A percentile compares a stretch with the other conserved stretches of the same genome.
These are phyloP conservation scores for Hafferia zeledoni DNA, from an alignment of 2,797 vertebrate species.

Conservation along the genomic window DNA sequence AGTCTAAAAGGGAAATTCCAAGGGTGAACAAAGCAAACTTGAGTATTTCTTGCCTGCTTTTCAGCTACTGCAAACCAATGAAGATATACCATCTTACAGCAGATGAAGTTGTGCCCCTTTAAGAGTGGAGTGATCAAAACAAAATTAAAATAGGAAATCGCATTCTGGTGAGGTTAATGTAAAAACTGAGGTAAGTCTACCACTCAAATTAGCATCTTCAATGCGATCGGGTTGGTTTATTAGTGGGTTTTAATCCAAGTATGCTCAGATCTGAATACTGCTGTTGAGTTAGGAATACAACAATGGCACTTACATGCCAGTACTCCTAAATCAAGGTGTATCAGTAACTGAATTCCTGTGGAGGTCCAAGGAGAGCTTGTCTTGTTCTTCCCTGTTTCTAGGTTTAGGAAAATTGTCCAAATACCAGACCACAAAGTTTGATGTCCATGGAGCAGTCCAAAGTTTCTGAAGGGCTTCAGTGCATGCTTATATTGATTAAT, in stretches of 20 bases:
- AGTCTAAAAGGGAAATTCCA: neutral
- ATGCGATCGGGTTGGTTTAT: neutral
- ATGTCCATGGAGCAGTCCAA: neutral
- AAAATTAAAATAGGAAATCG: neutral
- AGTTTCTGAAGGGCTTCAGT: neutral
- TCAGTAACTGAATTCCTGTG: neutral
- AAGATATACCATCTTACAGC: neutral
- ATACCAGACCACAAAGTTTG: neutral
- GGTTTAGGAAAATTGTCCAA: neutral
- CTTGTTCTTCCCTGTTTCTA: neutral
- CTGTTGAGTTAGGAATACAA: neutral
- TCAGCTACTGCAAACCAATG: neutral
- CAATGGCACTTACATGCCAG: neutral
- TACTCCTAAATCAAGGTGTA: neutral
- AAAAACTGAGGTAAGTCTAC: neutral
- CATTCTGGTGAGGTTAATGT: neutral
- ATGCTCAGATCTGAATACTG: neutral
- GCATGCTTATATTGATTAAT: neutral
- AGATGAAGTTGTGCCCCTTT: neutral
- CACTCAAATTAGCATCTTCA: neutral
- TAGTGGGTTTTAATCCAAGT: neutral
- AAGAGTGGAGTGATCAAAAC: neutral
- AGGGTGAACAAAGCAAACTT: neutral
- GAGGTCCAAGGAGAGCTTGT: neutral
- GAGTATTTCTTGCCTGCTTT: constrained; percentile 4